phyloP scores from a whole-genome alignment of 2,113 vertebrate species.

The Semnornis frantzii region DNA sequence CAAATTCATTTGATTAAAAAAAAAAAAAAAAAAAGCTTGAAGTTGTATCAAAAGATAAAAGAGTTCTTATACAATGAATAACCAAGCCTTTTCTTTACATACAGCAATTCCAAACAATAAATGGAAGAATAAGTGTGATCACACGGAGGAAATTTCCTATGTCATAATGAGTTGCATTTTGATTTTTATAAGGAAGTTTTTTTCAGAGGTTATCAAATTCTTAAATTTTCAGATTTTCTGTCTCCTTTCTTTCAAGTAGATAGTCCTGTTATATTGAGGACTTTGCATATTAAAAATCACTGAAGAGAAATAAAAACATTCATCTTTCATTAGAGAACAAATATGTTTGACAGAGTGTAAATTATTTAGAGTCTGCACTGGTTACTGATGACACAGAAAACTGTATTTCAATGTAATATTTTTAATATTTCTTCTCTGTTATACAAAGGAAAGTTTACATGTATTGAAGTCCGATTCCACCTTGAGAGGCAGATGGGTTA shows the following conservation, averaged over 20 bases:
- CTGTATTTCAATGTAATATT: neutral
- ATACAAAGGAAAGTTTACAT: slow-evolving; percentile 91
- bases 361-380: neutral
- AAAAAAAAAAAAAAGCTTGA: neutral
- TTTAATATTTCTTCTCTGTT: slow-evolving; percentile 34
- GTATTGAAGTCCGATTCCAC: slow-evolving; percentile 96
- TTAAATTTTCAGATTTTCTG: neutral
- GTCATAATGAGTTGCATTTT: neutral
- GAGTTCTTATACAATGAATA: neutral
- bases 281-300: neutral
- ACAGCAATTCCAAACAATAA: neutral
- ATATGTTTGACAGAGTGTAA: neutral
- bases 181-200: neutral
- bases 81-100: neutral
- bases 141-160: neutral
- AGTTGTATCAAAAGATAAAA: neutral
- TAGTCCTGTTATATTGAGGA: neutral
- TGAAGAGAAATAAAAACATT: neutral
- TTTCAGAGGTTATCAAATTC: neutral
- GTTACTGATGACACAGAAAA: neutral
- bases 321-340: neutral
- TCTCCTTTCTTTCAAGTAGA: neutral
- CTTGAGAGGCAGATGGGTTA: slow-evolving; percentile 98
- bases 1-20: neutral
- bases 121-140: neutral